Conservation (phyloP, 1,140 invertebrate species). For the Drosophila mauritiana region DNA sequence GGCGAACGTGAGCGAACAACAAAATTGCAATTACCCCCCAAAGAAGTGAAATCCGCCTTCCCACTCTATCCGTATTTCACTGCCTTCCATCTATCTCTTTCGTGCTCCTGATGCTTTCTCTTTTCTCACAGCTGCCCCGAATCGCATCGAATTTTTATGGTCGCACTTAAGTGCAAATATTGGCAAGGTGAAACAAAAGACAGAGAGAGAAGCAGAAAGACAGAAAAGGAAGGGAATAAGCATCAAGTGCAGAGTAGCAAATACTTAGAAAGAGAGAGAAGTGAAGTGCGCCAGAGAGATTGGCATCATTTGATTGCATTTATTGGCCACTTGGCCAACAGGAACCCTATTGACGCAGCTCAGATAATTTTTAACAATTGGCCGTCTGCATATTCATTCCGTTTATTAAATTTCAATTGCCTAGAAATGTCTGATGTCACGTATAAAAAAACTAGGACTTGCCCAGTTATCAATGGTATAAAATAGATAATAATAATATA, state of each 20-base stretch:
- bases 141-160: constrained; percentile 59
- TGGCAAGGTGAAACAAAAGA: constrained; percentile 41
- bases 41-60: constrained; percentile 4
- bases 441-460: neutral
- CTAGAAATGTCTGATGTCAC: neutral
- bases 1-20: constrained; percentile 56
- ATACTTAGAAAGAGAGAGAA: constrained; percentile 3
- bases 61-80: constrained; percentile 9
- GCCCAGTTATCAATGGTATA: no score
- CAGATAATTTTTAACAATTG: constrained; percentile 16
- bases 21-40: constrained; percentile 69
- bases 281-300: neutral
- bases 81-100: neutral
- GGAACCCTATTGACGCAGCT: constrained; percentile 16
- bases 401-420: constrained; percentile 43
- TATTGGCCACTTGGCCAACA: constrained; percentile 56
- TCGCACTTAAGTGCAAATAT: constrained; percentile 63
- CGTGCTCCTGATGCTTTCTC: neutral
- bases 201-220: neutral
- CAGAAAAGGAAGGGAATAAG: neutral
- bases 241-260: constrained; percentile 16
- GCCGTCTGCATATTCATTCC: constrained; percentile 31
- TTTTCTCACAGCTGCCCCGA: constrained; percentile 19
- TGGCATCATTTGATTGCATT: constrained; percentile 56
- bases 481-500: no score